phyloP scores from a whole-genome alignment of 2,888 invertebrate genomes.

The Drosophila merina region DNA sequence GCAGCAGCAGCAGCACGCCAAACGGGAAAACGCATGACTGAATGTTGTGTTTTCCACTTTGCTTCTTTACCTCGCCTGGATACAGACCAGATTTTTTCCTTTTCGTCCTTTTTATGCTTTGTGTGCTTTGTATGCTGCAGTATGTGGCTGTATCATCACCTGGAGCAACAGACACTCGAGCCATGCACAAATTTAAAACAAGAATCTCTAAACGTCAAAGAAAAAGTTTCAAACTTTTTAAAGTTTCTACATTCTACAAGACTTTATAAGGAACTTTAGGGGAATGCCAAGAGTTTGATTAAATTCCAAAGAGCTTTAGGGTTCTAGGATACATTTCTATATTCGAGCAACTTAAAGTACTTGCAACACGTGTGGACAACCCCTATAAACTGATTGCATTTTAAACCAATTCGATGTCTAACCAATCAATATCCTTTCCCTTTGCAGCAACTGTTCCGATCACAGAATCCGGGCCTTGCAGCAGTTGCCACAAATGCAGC shows the following conservation, averaged over 20 bases:
- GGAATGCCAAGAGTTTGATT: too few relatives aligned
- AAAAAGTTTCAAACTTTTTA: slow-evolving; percentile 13
- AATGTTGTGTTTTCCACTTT: slow-evolving; percentile 38
- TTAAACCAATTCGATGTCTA: slow-evolving; percentile 11
- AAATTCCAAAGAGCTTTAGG: background rate
- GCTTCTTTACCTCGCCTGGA: background rate
- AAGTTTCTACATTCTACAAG: background rate
- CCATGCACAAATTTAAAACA: too few relatives aligned
- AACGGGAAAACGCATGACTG: slow-evolving; percentile 64
- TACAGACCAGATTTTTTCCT: background rate
- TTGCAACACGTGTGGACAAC: background rate
- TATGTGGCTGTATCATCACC: slow-evolving; percentile 62
- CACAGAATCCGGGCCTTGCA: slow-evolving; percentile 91
- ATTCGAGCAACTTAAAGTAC: slow-evolving; percentile 22
- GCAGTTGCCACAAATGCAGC: slow-evolving; percentile 84
- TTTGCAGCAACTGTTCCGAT: slow-evolving; percentile 93
- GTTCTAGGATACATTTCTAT: too few relatives aligned
- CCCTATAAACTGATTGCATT: background rate
- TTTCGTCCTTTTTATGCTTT: slow-evolving; percentile 15
- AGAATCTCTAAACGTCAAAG: background rate
- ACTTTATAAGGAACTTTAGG: background rate
- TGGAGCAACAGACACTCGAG: slow-evolving; percentile 40
- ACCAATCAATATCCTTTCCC: slow-evolving; percentile 1
- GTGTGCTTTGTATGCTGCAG: slow-evolving; percentile 41
- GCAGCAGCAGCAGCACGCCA: slow-evolving; percentile 10